phyloP scores from a whole-genome alignment of 2,113 vertebrate species.

The Hippocampus barbouri region DNA sequence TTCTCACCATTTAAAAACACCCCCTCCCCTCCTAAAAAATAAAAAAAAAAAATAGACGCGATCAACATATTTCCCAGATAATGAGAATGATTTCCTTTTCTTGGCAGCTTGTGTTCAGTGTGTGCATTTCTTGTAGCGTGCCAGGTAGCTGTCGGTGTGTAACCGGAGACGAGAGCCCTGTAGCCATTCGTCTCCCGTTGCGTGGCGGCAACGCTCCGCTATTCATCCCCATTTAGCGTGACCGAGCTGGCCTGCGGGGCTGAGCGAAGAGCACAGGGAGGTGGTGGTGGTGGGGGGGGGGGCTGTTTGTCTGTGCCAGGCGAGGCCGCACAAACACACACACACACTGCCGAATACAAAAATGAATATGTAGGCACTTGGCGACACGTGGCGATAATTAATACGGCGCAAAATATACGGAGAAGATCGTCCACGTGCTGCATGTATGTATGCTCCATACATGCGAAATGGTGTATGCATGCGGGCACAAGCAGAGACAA shows the following conservation, averaged over 20 bases:
- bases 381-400: not conserved
- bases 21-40: not conserved
- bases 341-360: not conserved
- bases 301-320: not conserved
- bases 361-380: not conserved
- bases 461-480: not conserved
- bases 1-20: not conserved
- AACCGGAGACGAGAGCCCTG: constrained; percentile 46
- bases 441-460: not conserved
- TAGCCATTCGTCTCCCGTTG: constrained; percentile 52
- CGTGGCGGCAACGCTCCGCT: constrained; percentile 48
- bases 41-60: not conserved
- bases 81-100: not conserved
- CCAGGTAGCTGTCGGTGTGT: constrained; percentile 37
- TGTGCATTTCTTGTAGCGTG: constrained; percentile 17
- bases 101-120: not conserved
- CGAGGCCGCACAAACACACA: constrained; percentile 24
- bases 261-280: constrained; percentile 37
- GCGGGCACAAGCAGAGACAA: constrained; percentile 10
- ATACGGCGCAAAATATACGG: not conserved
- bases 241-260: constrained; percentile 52
- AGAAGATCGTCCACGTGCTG: not conserved
- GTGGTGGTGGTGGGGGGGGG: not conserved
- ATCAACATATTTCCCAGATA: not conserved
- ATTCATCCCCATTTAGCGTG: constrained; percentile 63